Base-by-base conservation (phyloP, 53 echinoderm and acorn worm species). In the Holothuria leucospilota region DNA sequence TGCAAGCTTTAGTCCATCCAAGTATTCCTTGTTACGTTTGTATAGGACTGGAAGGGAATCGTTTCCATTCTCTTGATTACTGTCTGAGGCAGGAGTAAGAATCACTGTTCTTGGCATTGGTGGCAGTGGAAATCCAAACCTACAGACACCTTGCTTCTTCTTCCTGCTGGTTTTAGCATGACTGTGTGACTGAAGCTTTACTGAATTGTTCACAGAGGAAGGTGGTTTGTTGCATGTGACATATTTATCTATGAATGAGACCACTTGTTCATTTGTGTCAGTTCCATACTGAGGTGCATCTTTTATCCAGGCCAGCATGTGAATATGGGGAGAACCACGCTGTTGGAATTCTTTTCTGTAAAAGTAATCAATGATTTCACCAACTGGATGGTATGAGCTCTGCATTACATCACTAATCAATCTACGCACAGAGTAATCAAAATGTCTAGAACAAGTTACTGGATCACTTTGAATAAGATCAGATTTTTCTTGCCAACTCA, bases 261-360 rank as follows among this genome's bases (percentile, higher is more conserved):
- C 26, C 56, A 78, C 67, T 63, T n/a, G n/a, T n/a, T n/a, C n/a
- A n/a, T n/a, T n/a, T n/a, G n/a, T n/a, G n/a, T n/a, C n/a, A n/a
- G n/a, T n/a, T n/a, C n/a, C n/a, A n/a, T n/a, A n/a, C n/a, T n/a
- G n/a, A n/a, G n/a, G n/a, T n/a, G n/a, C n/a, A n/a, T n/a, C n/a
- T n/a, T n/a, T n/a, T n/a, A n/a, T n/a, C n/a, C n/a, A n/a, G n/a
- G n/a, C n/a, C n/a, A n/a, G n/a, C n/a, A n/a, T n/a, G n/a, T n/a
- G n/a, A n/a, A n/a, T n/a, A n/a, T n/a, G n/a, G n/a, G n/a, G n/a
- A n/a, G n/a, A n/a, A n/a, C n/a, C n/a, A n/a, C n/a, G n/a, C n/a
- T n/a, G n/a, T 34, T 88, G 88, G 38, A 88, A 81, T 82, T 88
- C 88, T 38, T 68, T 68, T 79, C 88, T 46, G 81, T 81, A 80